phyloP scores from a whole-genome alignment of 2,888 invertebrate genomes.

The Epsilonema sp. region DNA sequence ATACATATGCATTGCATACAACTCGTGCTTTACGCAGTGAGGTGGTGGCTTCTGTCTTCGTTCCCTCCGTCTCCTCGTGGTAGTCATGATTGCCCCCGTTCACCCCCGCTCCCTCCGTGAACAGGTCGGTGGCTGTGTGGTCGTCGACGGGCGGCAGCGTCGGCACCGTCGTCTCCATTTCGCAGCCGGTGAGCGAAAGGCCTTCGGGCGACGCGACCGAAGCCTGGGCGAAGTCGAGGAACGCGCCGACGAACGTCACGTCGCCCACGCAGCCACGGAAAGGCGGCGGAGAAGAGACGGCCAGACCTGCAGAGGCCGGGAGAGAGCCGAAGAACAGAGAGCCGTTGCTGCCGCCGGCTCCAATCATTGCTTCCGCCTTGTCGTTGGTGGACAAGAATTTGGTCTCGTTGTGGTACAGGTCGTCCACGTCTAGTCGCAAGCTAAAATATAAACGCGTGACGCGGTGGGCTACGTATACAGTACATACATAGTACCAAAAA shows the following conservation, averaged over 20 bases:
- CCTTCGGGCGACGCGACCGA: conserved; percentile 15
- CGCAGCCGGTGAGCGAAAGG: conserved; percentile 24
- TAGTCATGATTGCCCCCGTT: too few species aligned
- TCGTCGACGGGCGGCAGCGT: too few species aligned
- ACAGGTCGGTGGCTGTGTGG: neutral
- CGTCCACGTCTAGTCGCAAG: conserved; percentile 64
- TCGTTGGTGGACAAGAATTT: conserved; percentile 4
- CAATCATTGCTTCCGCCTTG: conserved; percentile 33
- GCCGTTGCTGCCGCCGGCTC: too few species aligned
- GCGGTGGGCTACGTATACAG: too few species aligned
- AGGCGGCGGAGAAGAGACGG: conserved; percentile 28
- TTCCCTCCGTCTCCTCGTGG: neutral
- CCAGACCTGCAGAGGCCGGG: conserved; percentile 42
- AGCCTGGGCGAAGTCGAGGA: conserved; percentile 19
- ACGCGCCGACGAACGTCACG: conserved; percentile 58
- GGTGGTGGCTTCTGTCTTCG: neutral
- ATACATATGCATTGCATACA: too few species aligned
- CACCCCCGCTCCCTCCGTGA: neutral
- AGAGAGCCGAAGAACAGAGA: conserved; percentile 69
- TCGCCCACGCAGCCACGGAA: conserved; percentile 67
- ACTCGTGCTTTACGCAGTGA: conserved; percentile 1
- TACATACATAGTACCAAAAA: too few species aligned
- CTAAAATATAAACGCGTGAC: too few species aligned
- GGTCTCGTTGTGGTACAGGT: conserved; percentile 41
- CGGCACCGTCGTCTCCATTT: conserved; percentile 14